Base-by-base conservation (phyloP, 2,888 invertebrate species). In the Acrocera orbiculus region DNA sequence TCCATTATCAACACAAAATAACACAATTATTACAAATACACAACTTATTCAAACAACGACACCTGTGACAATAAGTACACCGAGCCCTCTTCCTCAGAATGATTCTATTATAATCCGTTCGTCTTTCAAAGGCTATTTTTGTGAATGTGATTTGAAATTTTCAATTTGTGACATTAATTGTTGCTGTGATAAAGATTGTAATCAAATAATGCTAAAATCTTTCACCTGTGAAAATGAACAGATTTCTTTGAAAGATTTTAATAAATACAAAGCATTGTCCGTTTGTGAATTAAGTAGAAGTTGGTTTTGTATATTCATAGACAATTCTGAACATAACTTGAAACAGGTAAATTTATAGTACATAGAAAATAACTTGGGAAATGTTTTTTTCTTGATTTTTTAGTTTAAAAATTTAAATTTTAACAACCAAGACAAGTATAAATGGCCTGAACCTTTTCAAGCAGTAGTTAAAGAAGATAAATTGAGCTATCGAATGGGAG, bases 121-220 rank as follows among this genome's bases (percentile, higher is more conserved):
- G n/a, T n/a, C n/a, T n/a, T n/a, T n/a, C n/a, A n/a, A n/a, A n/a
- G n/a, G n/a, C 13, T 56, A 61, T 25, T 55, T 59, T 37, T 74
- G 74, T 44, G 49, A 60, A 26, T 74, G 74, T 44, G 67, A 75
- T 54, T 48, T 70, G 29, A 63, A 56, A 59, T 39, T 48, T 2
- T 53, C 61, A 26, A 52, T 56, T 7, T 85, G 85, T 52, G 78
- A 85, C 49, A 63, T 79, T 10, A 79, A 80, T 52, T 83, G 83
- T 49, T 83, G 83, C 48, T 85, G 85, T 50, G 83, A 85, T 52
- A 48, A 48, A 10, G 78, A 81, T 45, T 85, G 83, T 46, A 54
- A 45, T 0, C 3, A 35, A 0, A 48, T 47, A 6, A 47, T 48
- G 19, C 31, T 51, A 1, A 43, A 45, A 11, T 49, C 50, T 0